Base-by-base conservation (phyloP, 2,113 vertebrate genomes). In the Empidonax traillii region DNA sequence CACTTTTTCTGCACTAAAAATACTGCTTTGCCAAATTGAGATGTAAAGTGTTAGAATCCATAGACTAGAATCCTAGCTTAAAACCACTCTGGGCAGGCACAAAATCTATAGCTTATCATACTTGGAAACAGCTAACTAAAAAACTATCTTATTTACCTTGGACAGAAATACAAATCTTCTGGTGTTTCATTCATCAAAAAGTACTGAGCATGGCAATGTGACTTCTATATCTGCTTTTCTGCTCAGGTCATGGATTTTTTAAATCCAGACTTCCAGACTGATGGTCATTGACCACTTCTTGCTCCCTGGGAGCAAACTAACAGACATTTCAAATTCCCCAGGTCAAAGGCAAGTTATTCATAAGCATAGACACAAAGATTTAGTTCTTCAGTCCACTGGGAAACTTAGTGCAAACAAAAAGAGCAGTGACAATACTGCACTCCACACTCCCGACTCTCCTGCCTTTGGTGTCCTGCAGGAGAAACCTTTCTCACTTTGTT, bases 261-360 rank as follows among this genome's bases (percentile, higher is more conserved):
- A 95, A 66, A 83, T 97, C 65, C 80, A 90, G 47, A 72, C 78
- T 95, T 63, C 71, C 39, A 88, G 77, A 83, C 85, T 94, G 93
- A 91, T 62, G 79, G 91, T 72, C 43, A 13, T 85, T 65, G 66
- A 90, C 75, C 17, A 52, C 53, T 85, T 79, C 59, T 83, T 78
- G 24, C n/a, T 92, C 71, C 17, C 44, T 90, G 14, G 47, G 55
- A 73, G 46, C 69, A 83, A 84, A 90, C 52, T 39, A 81, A 94
- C n/a, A 97, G 84, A 72, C 10, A 3, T 95, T 95, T 96, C 86
- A 85, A 94, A 97, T 95, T 97, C 51, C 75, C 93, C 8, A 51
- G 85, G 68, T 96, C 88, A 96, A 96, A 96, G 69, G 37, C 0
- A 0, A 47, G 8, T 80, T 68, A 69, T 90, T 92, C 81, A 52